Base-by-base conservation (phyloP, 2,797 vertebrate species). In the Dromococcyx pavoninus region DNA sequence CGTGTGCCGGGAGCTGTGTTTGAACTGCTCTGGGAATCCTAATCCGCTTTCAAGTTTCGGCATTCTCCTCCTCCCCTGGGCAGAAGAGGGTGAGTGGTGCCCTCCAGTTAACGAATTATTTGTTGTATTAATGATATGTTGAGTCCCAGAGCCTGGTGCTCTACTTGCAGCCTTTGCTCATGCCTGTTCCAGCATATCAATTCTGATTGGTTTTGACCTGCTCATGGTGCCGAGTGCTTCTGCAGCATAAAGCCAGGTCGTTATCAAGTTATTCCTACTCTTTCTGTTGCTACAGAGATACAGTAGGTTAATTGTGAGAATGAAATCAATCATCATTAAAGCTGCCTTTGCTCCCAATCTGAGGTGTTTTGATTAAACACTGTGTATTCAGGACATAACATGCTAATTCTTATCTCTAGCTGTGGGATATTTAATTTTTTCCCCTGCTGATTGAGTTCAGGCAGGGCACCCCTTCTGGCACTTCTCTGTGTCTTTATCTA, bases 301-400 rank as follows among this genome's bases (percentile, higher is more conserved):
- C 60, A 48, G 21, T 21, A 67, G 19, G 16, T 76, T 94, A 82
- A 89, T 88, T 70, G 69, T 24, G 58, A 56, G 60, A 86, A 60
- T 58, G 13, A 37, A 85, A 83, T 85, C 88, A 61, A 24, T 84
- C 73, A n/a, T 70, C 43, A 18, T 84, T 88, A 75, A 57, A 80
- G 58, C 81, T 43, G 17, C 46, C 70, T 54, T 64, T 43, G 71
- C 80, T 50, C 5, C 1, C 48, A 35, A 61, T 88, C 57, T 1
- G 21, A 71, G 11, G 44, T n/a, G 25, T 51, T 61, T 57, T 67
- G 66, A 76, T 69, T 57, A 58, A 72, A 18, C 0, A 1, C 43
- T 56, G 28, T 17, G 44, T 56, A 79, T 84, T 90, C 84, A 85
- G 35, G 54, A 67, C 41, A 30, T 58, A 89, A 44, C n/a, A n/a